Percentiles rank a stretch among this genome's conserved stretches.
These are phyloP conservation scores for Sturnira hondurensis DNA, from an alignment of 2,113 vertebrate genomes.

Conservation along the genomic window DNA sequence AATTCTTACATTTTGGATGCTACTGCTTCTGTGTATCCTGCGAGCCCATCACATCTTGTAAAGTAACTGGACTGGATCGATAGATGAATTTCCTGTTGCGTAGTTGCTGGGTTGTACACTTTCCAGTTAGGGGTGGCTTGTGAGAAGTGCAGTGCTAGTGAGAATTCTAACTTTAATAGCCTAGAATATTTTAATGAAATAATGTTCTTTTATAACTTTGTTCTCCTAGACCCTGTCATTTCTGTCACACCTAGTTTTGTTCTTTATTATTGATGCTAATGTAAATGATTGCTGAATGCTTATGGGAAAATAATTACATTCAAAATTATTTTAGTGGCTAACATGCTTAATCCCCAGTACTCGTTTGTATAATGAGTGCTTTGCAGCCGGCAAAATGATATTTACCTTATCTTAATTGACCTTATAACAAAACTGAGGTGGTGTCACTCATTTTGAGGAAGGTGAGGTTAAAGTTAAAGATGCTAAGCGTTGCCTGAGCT, in stretches of 20 bases:
- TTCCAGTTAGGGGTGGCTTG: not conserved
- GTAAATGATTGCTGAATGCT: not conserved
- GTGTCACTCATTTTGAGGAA: not conserved
- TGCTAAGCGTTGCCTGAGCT: not conserved
- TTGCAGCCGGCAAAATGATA: not conserved
- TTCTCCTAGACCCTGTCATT: not conserved
- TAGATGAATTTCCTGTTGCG: not conserved
- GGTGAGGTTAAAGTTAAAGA: not conserved
- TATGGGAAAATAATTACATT: not conserved
- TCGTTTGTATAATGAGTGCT: constrained; percentile 7
- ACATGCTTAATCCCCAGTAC: not conserved
- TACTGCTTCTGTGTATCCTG: not conserved
- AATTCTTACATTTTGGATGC: not conserved
- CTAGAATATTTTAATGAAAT: not conserved
- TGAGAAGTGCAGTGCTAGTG: not conserved
- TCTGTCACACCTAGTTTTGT: not conserved
- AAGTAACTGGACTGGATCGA: not conserved
- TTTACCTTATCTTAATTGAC: not conserved
- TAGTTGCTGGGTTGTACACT: not conserved
- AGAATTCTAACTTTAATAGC: not conserved
- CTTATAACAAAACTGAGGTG: not conserved
- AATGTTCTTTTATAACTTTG: not conserved
- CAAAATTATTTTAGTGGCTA: constrained; percentile 20
- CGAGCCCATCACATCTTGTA: not conserved
- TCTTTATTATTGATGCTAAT: not conserved